Evolutionary conservation across 1,140 invertebrate species (phyloP), one percentile per base, ranked within the genome.

Genomic region (Leptinotarsa lineolata): DNA sequence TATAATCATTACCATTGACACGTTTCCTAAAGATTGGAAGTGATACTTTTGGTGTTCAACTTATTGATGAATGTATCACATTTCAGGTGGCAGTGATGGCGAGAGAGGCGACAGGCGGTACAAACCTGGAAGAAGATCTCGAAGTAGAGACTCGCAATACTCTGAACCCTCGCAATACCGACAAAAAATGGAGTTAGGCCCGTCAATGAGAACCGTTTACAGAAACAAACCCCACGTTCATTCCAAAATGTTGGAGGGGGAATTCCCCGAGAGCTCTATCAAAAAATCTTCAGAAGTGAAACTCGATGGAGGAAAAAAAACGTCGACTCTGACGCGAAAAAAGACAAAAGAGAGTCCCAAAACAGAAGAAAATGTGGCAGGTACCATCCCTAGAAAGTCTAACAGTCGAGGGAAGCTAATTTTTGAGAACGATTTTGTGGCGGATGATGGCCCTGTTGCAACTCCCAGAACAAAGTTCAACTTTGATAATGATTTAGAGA

Each of bases 371-470:
- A 72, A 70, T 21, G 65, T 65, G 15, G 72, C 74, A 4, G 78
- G 73, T 63, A 82, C 80, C 12, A 79, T 81, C 72, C 78, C 79
- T n/a, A 75, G 81, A 59, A 83, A 83, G 74, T 66, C 72, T 0
- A 68, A 76, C 45, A 74, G 58, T 48, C 79, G 16, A 81, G 85
- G 68, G 59, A 87, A 86, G 13, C 90, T 90, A 18, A 88, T 90
- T 0, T 93, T 93, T 81, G 91, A 92, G 79, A 91, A 92, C 78
- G 90, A 92, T 78, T 92, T 92, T 76, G 87, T 87, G 6, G 63
- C 82, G 16, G 78, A 78, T 22, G 78, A 81, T 13, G 80, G 81
- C 74, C 77, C 81, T 15, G 60, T 73, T 8, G 72, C 70, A 8
- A 63, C 45, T 39, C 68, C 68, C 5, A 66, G 48, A 20, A 60